These are phyloP conservation scores for Rhogogaster chlorosoma DNA, from an alignment of 2,888 invertebrate genomes.

Conservation along the genomic window DNA sequence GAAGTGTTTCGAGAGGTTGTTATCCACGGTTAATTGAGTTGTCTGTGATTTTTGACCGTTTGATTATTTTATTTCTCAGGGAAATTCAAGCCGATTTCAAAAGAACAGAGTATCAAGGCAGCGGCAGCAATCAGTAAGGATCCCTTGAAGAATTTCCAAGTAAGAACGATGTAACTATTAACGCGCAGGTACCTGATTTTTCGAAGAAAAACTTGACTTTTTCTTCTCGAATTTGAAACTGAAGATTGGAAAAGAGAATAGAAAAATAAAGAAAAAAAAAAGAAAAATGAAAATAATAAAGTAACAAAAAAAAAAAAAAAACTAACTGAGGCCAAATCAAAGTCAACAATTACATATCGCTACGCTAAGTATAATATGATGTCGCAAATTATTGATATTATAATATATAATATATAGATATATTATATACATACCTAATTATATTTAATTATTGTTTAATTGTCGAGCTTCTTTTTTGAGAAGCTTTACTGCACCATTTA, in stretches of 20 bases:
- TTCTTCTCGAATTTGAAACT: not conserved
- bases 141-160: conserved; percentile 46
- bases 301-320: not conserved
- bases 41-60: not conserved
- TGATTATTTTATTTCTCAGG: conserved; percentile 55
- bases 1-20: not conserved
- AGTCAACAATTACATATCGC: conserved; percentile 52
- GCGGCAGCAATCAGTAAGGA: conserved; percentile 54
- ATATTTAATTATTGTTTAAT: conserved; percentile 6
- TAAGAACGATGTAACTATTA: conserved; percentile 43
- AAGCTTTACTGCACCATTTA: conserved; percentile 30
- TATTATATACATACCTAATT: conserved; percentile 2
- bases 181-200: not conserved
- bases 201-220: not conserved
- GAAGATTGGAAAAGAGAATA: not conserved
- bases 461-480: not conserved
- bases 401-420: conserved; percentile 6
- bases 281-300: too few species aligned
- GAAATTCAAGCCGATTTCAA: conserved; percentile 57
- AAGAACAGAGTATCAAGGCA: conserved; percentile 55
- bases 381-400: conserved; percentile 38
- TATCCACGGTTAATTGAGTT: not conserved
- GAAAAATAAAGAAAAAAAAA: not conserved
- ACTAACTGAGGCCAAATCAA: conserved; percentile 50
- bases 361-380: conserved; percentile 43